Base-by-base conservation (phyloP, 1,140 invertebrate genomes). In the Cecropterus lyciades region DNA sequence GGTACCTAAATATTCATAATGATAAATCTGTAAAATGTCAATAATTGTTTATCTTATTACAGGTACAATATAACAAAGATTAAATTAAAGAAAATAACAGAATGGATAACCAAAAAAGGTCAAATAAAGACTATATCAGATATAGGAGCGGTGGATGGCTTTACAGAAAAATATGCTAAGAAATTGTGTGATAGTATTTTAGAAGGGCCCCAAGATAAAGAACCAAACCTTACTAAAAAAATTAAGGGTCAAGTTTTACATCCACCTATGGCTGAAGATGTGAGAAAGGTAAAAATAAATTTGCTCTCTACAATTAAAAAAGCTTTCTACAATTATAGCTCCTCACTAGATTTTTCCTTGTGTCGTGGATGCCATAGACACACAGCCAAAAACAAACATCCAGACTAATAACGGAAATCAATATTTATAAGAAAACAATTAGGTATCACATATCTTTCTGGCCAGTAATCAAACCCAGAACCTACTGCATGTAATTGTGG, bases 201-300 rank as follows among this genome's bases (percentile, higher is more conserved):
- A 13, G 67, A 80, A 48, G 85, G 79, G 0, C 67, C 78, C 8
- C 17, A 17, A 48, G 71, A 0, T 1, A 40, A 63, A 52, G 67
- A 72, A 10, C 57, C 51, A 42, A 49, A 65, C 20, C 62, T 68
- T 20, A 20, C 70, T 10, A 82, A 70, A 59, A 85, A 80, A 48
- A 89, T 91, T n/a, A 89, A 84, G 53, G 89, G 89, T 17, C 84
- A 87, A 60, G 72, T 89, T 57, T 70, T 91, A 49, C 78, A 89
- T 65, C 89, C 89, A 6, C 15, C 56, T 51, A 72, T 91, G 59
- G 73, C 62, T 64, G 83, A 85, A 53, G 62, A 2, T 65, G 68
- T 73, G 4, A 67, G 77, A 56, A 74, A 85, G 79, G 88, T 91
- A 77, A 55, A 20, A n/a, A n/a, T n/a, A n/a, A n/a, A n/a, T n/a